Conservation (phyloP, 2,888 invertebrate genomes). For the Stenichneumon culpator region DNA sequence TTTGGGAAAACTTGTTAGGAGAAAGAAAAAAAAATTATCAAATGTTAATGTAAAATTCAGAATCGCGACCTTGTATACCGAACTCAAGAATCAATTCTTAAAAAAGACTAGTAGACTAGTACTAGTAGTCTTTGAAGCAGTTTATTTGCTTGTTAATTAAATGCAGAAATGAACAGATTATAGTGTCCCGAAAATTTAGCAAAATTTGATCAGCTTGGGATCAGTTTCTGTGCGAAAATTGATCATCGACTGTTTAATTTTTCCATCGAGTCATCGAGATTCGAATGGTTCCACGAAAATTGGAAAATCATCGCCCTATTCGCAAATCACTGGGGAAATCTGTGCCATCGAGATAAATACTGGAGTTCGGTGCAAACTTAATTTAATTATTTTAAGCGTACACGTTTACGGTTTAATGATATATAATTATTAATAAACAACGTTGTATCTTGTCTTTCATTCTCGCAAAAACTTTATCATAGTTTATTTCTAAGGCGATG, state of each 20-base stretch:
- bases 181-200: too few species aligned
- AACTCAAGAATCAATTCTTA: too few species aligned
- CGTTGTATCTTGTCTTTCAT: constrained; percentile 8
- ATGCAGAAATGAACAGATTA: too few species aligned
- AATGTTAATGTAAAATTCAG: too few species aligned
- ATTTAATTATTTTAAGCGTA: constrained; percentile 22
- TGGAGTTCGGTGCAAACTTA: constrained; percentile 32
- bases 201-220: too few species aligned
- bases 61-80: too few species aligned
- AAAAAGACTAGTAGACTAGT: too few species aligned
- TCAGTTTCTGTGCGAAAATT: not conserved
- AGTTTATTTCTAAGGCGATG: not conserved
- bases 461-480: constrained; percentile 26
- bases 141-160: too few species aligned
- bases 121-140: too few species aligned
- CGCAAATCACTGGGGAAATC: not conserved
- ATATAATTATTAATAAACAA: constrained; percentile 22
- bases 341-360: constrained; percentile 12
- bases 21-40: not conserved
- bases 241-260: not conserved
- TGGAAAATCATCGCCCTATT: not conserved
- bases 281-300: not conserved
- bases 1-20: not conserved
- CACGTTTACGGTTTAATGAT: constrained; percentile 16
- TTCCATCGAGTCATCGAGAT: not conserved